phyloP scores from a whole-genome alignment of 2,113 vertebrate genomes.

The Nanorana parkeri region DNA sequence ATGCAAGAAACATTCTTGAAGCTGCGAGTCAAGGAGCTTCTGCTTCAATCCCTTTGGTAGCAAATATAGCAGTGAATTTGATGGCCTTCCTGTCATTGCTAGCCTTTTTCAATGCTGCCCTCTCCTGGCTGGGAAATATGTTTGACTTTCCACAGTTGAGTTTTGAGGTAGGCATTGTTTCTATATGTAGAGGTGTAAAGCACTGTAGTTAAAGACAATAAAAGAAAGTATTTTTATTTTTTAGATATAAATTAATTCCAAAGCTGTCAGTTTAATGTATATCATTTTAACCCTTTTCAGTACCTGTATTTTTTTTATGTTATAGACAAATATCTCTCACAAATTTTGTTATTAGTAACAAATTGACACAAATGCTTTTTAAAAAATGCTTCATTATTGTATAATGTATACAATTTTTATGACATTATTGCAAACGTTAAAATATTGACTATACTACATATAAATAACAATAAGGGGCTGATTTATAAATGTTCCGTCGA shows the following conservation, averaged over 20 bases:
- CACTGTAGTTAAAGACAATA: neutral
- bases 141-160: conserved; percentile 83
- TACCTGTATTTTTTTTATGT: too few relatives aligned
- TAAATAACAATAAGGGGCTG: too few relatives aligned
- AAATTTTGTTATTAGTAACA: too few relatives aligned
- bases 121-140: conserved; percentile 86
- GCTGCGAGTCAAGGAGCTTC: conserved; percentile 81
- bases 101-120: conserved; percentile 76
- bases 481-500: too few relatives aligned
- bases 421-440: too few relatives aligned
- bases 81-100: conserved; percentile 84
- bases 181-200: neutral
- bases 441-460: too few relatives aligned
- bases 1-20: conserved; percentile 79
- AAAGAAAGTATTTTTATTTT: neutral
- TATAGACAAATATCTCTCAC: too few relatives aligned
- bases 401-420: too few relatives aligned
- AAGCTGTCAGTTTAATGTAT: too few relatives aligned
- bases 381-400: too few relatives aligned
- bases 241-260: neutral
- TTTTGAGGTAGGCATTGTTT: conserved; percentile 79
- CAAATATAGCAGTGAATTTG: conserved; percentile 77
- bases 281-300: too few relatives aligned
- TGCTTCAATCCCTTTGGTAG: conserved; percentile 75
- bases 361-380: too few relatives aligned